These are phyloP conservation scores for Delichon dasypus DNA, from an alignment of 2,797 vertebrate species.

Conservation along the genomic window DNA sequence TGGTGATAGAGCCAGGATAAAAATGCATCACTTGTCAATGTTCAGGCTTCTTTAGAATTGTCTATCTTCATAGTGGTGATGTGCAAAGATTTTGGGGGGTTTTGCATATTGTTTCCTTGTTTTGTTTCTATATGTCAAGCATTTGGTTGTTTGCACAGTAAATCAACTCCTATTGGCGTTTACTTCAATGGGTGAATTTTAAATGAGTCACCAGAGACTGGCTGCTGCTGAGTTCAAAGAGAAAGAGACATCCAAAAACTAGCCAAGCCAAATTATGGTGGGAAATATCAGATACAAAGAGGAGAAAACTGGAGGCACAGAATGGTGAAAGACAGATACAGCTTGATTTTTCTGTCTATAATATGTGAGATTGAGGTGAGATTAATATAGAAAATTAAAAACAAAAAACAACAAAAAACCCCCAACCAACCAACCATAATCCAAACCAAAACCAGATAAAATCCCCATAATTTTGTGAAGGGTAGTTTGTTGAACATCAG, in stretches of 20 bases:
- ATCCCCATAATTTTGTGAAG: not conserved
- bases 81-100: not conserved
- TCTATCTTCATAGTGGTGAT: not conserved
- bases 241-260: not conserved
- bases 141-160: not conserved
- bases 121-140: constrained; percentile 20
- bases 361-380: not conserved
- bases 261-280: not conserved
- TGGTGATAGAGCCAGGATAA: not conserved
- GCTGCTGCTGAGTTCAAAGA: constrained; percentile 44
- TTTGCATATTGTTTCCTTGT: constrained; percentile 5
- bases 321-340: not conserved
- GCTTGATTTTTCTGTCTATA: not conserved
- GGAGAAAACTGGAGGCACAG: not conserved
- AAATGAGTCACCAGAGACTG: constrained; percentile 22
- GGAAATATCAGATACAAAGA: constrained; percentile 15
- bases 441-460: not conserved
- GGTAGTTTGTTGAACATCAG: not conserved
- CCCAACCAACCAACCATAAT: not conserved
- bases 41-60: not conserved
- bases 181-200: not conserved
- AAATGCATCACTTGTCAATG: not conserved
- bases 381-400: not conserved
- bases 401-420: fast-evolving
- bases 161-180: constrained; percentile 12